phyloP scores from a whole-genome alignment of 2,888 invertebrate genomes.

The Drosophila rubida region DNA sequence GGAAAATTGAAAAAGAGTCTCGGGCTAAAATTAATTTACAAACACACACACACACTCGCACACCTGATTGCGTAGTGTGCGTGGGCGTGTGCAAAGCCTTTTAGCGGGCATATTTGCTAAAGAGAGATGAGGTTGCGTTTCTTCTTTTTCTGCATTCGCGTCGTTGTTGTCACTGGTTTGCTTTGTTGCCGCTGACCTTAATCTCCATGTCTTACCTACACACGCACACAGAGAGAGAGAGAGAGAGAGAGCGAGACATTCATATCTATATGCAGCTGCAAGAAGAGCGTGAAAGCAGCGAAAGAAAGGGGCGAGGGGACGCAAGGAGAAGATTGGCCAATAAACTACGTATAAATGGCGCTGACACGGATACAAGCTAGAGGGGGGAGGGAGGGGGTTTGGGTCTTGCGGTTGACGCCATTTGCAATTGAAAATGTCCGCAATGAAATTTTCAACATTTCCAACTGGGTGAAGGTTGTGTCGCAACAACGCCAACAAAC shows the following conservation, averaged over 20 bases:
- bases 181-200: conserved; percentile 50
- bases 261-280: conserved; percentile 2
- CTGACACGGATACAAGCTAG: conserved; percentile 38
- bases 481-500: conserved; percentile 24
- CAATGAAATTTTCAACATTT: conserved; percentile 57
- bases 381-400: background rate
- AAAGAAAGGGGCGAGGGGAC: background rate
- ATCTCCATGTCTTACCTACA: conserved; percentile 31
- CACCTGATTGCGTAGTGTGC: conserved; percentile 2
- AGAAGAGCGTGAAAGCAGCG: background rate
- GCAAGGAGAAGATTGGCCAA: conserved; percentile 28
- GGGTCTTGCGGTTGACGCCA: conserved; percentile 20
- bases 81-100: conserved; percentile 14
- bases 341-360: conserved; percentile 36
- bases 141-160: conserved; percentile 10
- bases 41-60: background rate
- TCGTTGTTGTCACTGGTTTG: conserved; percentile 12
- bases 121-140: background rate
- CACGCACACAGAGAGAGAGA: conserved; percentile 1
- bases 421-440: conserved; percentile 54
- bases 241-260: no score
- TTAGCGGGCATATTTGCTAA: conserved; percentile 4
- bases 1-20: background rate
- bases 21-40: background rate
- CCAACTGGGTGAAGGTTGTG: conserved; percentile 76